These are phyloP conservation scores for Poecilia velifera DNA, from an alignment of 2,797 vertebrate genomes.

Conservation along the genomic window DNA sequence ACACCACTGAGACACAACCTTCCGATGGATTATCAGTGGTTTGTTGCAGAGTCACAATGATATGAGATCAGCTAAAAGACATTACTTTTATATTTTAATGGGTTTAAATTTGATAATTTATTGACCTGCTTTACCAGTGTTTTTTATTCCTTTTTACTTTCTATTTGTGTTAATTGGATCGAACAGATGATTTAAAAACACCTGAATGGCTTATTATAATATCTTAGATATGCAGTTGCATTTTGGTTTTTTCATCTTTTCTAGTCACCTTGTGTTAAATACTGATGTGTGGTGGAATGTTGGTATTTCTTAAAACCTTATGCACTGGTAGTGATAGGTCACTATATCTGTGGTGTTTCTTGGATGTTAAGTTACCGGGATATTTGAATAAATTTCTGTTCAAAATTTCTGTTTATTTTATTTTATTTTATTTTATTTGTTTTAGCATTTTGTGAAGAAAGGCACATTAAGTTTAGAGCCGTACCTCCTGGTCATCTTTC, in stretches of 20 bases:
- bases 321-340: slow-evolving; percentile 9
- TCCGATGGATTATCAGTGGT: background rate
- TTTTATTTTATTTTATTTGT: background rate
- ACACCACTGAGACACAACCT: background rate
- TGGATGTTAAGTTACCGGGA: slow-evolving; percentile 38
- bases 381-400: slow-evolving; percentile 63
- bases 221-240: background rate
- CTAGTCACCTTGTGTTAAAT: background rate
- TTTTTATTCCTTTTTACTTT: background rate
- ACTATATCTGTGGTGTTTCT: slow-evolving; percentile 21
- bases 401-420: slow-evolving; percentile 1
- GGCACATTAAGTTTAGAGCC: background rate
- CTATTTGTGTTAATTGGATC: background rate
- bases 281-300: slow-evolving; percentile 31
- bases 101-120: background rate
- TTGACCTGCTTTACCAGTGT: background rate
- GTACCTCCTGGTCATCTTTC: slow-evolving; percentile 20
- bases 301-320: slow-evolving; percentile 23
- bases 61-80: background rate
- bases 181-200: background rate
- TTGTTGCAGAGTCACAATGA: background rate
- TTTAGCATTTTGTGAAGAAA: background rate
- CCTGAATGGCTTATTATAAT: background rate
- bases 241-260: slow-evolving; percentile 8
- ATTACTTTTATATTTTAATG: background rate